Base-by-base conservation (phyloP, 2,888 invertebrate genomes). In the Apotomis capreana region DNA sequence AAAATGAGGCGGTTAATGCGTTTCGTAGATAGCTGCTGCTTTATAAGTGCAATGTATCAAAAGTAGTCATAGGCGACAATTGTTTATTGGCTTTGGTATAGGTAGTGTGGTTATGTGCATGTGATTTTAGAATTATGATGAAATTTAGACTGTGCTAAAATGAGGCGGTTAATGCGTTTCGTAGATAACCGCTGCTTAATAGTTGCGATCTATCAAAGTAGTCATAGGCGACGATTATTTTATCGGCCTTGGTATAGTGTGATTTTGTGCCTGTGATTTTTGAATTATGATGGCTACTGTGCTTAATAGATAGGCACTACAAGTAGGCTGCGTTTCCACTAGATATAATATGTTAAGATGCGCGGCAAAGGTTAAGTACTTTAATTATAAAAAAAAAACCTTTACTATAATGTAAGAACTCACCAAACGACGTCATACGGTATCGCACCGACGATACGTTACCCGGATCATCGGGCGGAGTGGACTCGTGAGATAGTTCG, bases 401-500 rank as follows among this genome's bases (percentile, higher is more conserved):
- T 61, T 52, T 15, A 57, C 65, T 65, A 65, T 37, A 71, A 71
- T 57, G 57, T 51, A 26, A 40, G 62, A 68, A 59, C 58, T 63
- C 62, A 59, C 46, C n/a, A 72, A 72, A 72, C 37, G 72, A 72
- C 61, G 68, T 72, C 72, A 68, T 68, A 68, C 44, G 58, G 62
- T 72, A 72, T 72, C 72, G 52, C 72, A 68, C 51, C 58, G 58
- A 46, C 68, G 72, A 72, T 72, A 68, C 68, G 68, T 72, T 68
- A 72, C 72, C 72, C 68, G 72, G 72, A 68, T 72, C 72, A 72
- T 63, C 68, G 72, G 72, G 55, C 40, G 63, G 72, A 72, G 72
- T 72, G 72, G 72, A 72, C 72, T 72, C 72, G 62, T 26, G 72
- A 72, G 72, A 72, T 72, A 72, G 72, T 61, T 51, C 68, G 68